Conservation (phyloP, 2,888 invertebrate genomes). For the Lasius platythorax region DNA sequence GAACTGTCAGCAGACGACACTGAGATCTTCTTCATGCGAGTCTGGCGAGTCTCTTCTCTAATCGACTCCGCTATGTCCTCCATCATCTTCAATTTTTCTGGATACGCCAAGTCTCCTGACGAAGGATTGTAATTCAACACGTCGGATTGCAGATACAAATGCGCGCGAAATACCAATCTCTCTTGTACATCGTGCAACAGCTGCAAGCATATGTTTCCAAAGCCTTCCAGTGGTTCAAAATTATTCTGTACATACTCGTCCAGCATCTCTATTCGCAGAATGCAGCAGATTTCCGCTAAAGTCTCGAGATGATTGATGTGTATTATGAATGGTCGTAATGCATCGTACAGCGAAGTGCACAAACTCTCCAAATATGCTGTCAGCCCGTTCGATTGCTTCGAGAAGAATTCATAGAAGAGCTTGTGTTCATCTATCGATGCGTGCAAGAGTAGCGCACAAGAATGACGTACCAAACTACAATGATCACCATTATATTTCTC, state of each 20-base stretch:
- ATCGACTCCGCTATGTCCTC: constrained; percentile 88
- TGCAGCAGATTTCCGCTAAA: constrained; percentile 97
- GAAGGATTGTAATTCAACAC: constrained; percentile 96
- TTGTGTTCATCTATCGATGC: constrained; percentile 98
- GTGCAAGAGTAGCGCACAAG: constrained; percentile 96
- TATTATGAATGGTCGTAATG: constrained; percentile 96
- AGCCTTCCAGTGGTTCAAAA: constrained; percentile 91
- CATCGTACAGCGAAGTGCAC: constrained; percentile 96
- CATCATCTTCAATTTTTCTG: constrained; percentile 99
- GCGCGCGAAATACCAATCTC: constrained; percentile 97
- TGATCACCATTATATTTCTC: constrained; percentile 90
- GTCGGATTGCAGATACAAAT: constrained; percentile 97
- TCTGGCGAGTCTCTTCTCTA: constrained; percentile 81
- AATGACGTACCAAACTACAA: constrained; percentile 94
- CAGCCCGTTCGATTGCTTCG: constrained; percentile 89
- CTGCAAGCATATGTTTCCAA: constrained; percentile 92
- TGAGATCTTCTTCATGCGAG: constrained; percentile 81
- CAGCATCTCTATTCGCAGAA: constrained; percentile 95
- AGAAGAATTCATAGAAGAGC: constrained; percentile 96
- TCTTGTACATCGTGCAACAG: constrained; percentile 98
- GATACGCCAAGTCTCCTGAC: constrained; percentile 98
- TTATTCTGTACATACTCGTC: constrained; percentile 96
- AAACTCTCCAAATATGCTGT: constrained; percentile 93
- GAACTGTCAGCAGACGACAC: constrained; percentile 80
- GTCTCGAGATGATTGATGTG: constrained; percentile 99